A percentile compares a stretch with the other conserved stretches of the same genome.
Evolutionary conservation across 2,797 vertebrate species (phyloP).

Genomic region (Aythya fuligula): DNA sequence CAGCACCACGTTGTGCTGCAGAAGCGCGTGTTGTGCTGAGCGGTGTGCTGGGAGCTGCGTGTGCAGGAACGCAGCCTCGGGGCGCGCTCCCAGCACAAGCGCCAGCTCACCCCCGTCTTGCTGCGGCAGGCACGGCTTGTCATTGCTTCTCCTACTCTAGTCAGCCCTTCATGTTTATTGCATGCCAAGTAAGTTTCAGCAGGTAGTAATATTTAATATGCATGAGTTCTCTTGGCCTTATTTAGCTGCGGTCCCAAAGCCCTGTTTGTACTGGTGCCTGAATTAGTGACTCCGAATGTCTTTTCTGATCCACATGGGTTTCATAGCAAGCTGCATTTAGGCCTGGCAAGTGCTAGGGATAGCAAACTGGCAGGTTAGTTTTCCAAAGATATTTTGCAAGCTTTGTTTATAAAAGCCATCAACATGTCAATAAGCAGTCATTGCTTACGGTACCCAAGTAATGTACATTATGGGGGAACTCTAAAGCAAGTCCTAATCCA

Average conservation of each 20-base stretch:
- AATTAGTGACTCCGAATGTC: constrained; percentile 4
- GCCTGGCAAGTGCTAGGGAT: constrained; percentile 33
- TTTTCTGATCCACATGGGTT: neutral
- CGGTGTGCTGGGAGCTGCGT: neutral
- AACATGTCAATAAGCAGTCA: neutral
- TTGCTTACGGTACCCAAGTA: neutral
- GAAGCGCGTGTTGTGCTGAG: neutral
- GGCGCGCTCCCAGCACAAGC: neutral
- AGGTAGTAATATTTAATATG: neutral
- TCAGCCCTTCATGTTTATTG: neutral
- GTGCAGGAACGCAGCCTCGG: accelerated
- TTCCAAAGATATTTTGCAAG: constrained; percentile 2
- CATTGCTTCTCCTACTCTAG: neutral
- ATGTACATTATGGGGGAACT: neutral
- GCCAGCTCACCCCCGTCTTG: accelerated
- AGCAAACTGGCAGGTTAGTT: constrained; percentile 17
- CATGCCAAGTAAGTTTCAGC: constrained; percentile 3
- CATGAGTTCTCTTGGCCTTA: constrained; percentile 7
- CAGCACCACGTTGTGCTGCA: accelerated
- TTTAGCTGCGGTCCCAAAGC: neutral
- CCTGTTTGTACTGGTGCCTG: neutral
- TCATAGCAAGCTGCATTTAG: constrained; percentile 1
- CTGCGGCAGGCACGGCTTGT: accelerated
- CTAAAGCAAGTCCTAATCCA: neutral
- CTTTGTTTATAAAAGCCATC: constrained; percentile 18